Percentiles rank a stretch among this genome's conserved stretches.
phyloP scores from a whole-genome alignment of 2,113 vertebrate genomes.

The Eptesicus fuscus region DNA sequence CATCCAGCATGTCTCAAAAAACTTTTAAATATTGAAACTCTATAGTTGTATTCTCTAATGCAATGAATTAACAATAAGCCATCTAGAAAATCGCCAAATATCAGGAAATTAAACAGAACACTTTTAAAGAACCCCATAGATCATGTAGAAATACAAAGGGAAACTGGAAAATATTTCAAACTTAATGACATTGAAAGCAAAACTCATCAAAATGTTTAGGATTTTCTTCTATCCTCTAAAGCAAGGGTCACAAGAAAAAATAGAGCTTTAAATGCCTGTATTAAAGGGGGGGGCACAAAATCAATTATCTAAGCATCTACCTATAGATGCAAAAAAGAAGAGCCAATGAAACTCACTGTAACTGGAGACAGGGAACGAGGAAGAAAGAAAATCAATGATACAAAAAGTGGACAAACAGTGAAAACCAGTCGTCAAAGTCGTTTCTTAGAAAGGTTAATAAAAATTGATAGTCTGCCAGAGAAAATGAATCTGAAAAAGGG shows the following conservation, averaged over 20 bases:
- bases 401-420: background rate
- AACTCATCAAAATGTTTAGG: background rate
- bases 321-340: background rate
- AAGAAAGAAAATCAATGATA: background rate
- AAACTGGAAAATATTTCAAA: slow-evolving; percentile 18
- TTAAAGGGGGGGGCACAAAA: background rate
- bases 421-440: background rate
- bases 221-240: background rate
- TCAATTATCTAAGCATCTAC: background rate
- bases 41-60: background rate
- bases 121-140: background rate
- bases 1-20: background rate
- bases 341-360: background rate
- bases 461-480: background rate
- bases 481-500: background rate
- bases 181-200: slow-evolving; percentile 18
- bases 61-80: background rate
- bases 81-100: slow-evolving; percentile 22
- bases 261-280: background rate
- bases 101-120: slow-evolving; percentile 38
- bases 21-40: background rate
- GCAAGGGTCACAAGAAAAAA: background rate
- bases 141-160: slow-evolving; percentile 35
- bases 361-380: background rate
- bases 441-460: slow-evolving; percentile 1